Evolutionary conservation across 2,888 invertebrate genomes (phyloP), one percentile per base, ranked within the genome.

Genomic region (Oithona nana): DNA sequence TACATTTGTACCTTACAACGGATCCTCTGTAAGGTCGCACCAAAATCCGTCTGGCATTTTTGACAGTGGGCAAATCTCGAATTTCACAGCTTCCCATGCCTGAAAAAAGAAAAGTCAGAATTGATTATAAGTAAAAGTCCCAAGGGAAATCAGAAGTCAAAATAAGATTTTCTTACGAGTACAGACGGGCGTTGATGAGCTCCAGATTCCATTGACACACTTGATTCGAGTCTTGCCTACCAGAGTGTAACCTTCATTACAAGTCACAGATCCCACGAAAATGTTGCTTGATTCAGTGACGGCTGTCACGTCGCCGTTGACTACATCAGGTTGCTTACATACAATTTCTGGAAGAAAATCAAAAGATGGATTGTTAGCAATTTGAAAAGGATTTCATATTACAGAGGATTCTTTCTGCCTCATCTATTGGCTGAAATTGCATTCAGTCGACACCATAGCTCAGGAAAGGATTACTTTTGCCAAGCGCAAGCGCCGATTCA

Each of bases 191-290:
- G n/a, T 57, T n/a, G 24, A 26, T 6, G 57, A 1, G 28, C 57
- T 57, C 57, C 57, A 57, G 16, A 57, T 57, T 57, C 57, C 57
- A 28, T 57, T 57, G 26, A 57, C 28, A 29, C 57, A 57, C 28
- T 57, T 57, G 20, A 57, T 57, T 2, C 24, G 16, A 28, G 24
- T 24, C 20, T 57, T 22, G 24, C 57, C 57, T 1, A 57, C 28
- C 2, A 24, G 28, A 13, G 29, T 29, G 28, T 28, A 57, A 1
- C n/a, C 26, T 1, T 26, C 26, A 1, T 57, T 11, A 28, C 57
- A 57, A 11, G 28, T 28, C 16, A 57, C 57, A 20, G 13, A n/a
- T 11, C 28, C 57, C 24, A 57, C 57, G 28, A 3, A 57, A 16
- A 39, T 16, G 39, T 6, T 16, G 8, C 39, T 16, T 16, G 39